These are phyloP conservation scores for Dasypus novemcinctus DNA, from an alignment of 2,113 vertebrate species.

Conservation along the genomic window DNA sequence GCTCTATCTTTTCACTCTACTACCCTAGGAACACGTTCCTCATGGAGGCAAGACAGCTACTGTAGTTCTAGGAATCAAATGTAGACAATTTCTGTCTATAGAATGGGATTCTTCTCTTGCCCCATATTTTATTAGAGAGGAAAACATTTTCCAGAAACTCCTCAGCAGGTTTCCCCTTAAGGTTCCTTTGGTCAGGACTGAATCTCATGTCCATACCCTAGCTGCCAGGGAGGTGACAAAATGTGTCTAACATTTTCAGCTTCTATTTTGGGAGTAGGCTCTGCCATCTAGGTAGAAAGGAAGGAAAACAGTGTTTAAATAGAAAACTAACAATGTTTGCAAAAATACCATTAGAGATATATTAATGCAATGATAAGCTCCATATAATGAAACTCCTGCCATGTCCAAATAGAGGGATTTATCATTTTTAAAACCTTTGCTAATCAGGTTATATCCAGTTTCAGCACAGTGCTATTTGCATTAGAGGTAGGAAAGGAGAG, in stretches of 20 bases:
- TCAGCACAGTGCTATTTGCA: background rate
- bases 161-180: too few relatives aligned
- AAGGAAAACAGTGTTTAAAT: background rate
- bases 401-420: background rate
- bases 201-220: background rate
- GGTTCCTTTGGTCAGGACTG: too few relatives aligned
- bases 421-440: background rate
- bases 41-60: background rate
- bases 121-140: background rate
- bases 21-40: background rate
- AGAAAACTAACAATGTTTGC: background rate
- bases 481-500: background rate
- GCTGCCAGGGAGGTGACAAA: background rate
- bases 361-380: background rate
- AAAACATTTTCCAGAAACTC: too few relatives aligned
- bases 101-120: background rate
- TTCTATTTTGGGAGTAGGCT: background rate
- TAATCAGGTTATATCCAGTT: background rate
- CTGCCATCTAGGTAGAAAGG: background rate
- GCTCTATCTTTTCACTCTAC: background rate
- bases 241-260: background rate
- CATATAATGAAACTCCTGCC: background rate
- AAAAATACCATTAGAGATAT: background rate
- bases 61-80: background rate
- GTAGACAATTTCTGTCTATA: background rate